phyloP scores from a whole-genome alignment of 2,888 invertebrate species.

The Lasiommata megera region DNA sequence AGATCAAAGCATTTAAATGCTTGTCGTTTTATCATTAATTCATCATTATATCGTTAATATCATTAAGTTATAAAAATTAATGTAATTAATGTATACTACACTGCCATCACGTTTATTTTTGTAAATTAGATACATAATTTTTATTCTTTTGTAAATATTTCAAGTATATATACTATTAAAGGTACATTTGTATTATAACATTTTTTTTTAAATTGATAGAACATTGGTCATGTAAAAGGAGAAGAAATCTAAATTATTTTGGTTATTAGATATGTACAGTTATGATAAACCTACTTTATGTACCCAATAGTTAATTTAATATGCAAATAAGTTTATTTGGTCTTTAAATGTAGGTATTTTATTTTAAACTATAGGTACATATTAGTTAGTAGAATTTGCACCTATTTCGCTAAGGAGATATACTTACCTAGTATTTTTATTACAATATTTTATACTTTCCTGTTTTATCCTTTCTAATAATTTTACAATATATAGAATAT shows the following conservation, averaged over 20 bases:
- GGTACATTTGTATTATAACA: too few relatives aligned
- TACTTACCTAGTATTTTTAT: neutral
- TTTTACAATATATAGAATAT: constrained; percentile 1
- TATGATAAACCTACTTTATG: neutral
- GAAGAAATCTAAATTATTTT: neutral
- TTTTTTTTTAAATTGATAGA: neutral
- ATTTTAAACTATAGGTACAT: too few relatives aligned
- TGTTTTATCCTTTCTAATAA: constrained; percentile 1
- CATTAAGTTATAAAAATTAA: neutral
- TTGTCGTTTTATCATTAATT: too few relatives aligned
- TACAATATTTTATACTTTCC: neutral
- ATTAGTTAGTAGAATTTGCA: too few relatives aligned
- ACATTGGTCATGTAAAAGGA: neutral
- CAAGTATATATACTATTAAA: too few relatives aligned
- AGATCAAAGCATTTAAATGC: neutral
- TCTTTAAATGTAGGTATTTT: too few relatives aligned
- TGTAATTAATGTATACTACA: neutral
- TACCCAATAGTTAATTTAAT: neutral
- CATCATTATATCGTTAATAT: neutral
- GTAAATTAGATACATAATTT: neutral
- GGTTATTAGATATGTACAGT: neutral
- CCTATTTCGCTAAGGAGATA: neutral
- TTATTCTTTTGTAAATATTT: neutral
- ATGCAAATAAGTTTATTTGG: neutral
- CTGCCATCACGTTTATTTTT: neutral